Evolutionary conservation across 2,888 invertebrate genomes (phyloP).

Genomic region (Cyclophora albipunctata): DNA sequence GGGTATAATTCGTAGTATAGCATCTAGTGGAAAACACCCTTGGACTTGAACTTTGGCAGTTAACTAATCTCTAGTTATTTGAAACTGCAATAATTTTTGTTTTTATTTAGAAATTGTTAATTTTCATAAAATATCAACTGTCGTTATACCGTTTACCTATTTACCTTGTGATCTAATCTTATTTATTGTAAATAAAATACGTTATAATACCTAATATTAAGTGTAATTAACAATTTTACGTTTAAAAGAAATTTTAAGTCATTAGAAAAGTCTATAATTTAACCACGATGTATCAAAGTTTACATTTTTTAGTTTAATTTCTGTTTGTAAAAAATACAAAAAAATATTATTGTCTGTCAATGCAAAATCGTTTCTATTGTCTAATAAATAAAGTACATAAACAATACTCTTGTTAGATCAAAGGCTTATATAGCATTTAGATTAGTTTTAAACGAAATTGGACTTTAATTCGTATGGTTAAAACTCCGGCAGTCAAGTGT

Average conservation of each 20-base stretch:
- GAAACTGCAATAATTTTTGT: neutral
- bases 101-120: neutral
- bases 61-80: too few relatives aligned
- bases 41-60: too few relatives aligned
- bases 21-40: too few relatives aligned
- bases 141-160: neutral
- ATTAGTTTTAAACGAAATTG: neutral
- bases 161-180: slow-evolving; percentile 32
- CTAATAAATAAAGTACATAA: too few relatives aligned
- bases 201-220: slow-evolving; percentile 5
- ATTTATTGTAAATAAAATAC: slow-evolving; percentile 21
- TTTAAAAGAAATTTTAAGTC: slow-evolving; percentile 23
- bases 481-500: slow-evolving; percentile 1
- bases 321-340: too few relatives aligned
- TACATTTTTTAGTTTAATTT: too few relatives aligned
- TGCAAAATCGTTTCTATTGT: too few relatives aligned
- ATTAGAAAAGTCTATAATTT: slow-evolving; percentile 1
- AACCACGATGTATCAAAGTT: too few relatives aligned
- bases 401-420: too few relatives aligned
- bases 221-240: slow-evolving; percentile 23
- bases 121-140: too few relatives aligned
- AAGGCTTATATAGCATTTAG: neutral
- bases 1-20: too few relatives aligned
- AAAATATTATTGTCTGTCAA: too few relatives aligned
- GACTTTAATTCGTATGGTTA: neutral